Percentiles rank a stretch among this genome's conserved stretches.
Evolutionary conservation across 2,113 vertebrate species (phyloP).

Genomic region (Cyphomyrus discorhynchus): DNA sequence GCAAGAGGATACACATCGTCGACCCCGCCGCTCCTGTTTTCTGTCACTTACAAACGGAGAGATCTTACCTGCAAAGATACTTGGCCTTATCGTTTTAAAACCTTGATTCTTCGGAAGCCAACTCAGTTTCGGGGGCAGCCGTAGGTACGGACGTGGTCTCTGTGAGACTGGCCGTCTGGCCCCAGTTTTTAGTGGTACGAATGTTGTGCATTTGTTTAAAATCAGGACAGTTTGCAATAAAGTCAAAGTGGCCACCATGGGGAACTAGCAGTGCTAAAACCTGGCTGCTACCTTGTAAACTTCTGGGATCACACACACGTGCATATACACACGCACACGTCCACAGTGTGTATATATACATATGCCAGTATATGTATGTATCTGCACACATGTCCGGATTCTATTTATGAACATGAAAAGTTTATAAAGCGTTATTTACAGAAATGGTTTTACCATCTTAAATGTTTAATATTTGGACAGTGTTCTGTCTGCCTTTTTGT

Average conservation of each 20-base stretch:
- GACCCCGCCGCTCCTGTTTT: conserved; percentile 31
- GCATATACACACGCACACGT: conserved; percentile 32
- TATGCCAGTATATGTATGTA: conserved; percentile 68
- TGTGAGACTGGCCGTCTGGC: conserved; percentile 99
- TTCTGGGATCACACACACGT: conserved; percentile 71
- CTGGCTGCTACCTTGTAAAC: conserved; percentile 91
- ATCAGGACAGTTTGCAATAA: conserved; percentile 99
- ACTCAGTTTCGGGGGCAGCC: conserved; percentile 87
- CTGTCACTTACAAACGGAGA: conserved; percentile 48
- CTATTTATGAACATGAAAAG: conserved; percentile 86
- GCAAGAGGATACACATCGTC: conserved; percentile 66
- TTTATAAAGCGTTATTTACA: conserved; percentile 81
- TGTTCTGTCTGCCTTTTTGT: conserved; percentile 78
- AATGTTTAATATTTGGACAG: conserved; percentile 89
- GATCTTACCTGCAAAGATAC: conserved; percentile 56
- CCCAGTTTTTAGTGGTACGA: conserved; percentile 99
- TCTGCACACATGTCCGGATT: conserved; percentile 95
- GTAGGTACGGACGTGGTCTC: conserved; percentile 99
- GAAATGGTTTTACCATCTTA: conserved; percentile 96
- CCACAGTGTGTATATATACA: conserved; percentile 57
- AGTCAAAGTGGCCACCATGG: conserved; percentile 76
- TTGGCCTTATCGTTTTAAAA: conserved; percentile 88
- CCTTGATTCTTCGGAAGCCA: conserved; percentile 96
- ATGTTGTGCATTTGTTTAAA: conserved; percentile 99
- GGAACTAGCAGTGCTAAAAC: conserved; percentile 97